Evolutionary conservation across 35 echinoderm and acorn worm species (phyloP), one percentile per base, ranked within the genome.

Genomic region (Stichopus chloronotus): DNA sequence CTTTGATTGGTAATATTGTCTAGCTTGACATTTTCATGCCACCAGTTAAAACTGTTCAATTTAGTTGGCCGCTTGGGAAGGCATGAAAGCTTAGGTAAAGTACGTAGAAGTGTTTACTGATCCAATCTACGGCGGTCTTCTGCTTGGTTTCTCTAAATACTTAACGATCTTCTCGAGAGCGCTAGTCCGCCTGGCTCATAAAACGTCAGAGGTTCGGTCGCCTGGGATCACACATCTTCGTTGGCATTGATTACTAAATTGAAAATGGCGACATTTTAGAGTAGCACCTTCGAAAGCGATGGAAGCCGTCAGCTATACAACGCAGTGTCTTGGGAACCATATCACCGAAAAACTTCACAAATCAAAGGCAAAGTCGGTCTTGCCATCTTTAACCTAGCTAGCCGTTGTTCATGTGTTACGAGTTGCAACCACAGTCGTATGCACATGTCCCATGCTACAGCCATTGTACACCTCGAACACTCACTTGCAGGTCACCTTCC

Each of bases 41-140:
- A 74, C 17, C 80, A 83, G 56, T 83, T 53, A 83, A 83, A 83
- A 83, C 52, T 85, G 82, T 85, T 55, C 52, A 5, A 85, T 85
- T 85, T 85, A 58, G 82, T 58, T 58, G 57, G 82, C 52, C 82
- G 82, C 82, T 85, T n/a, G 82, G 82, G 82, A 85, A 85, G 82
- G 57, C 22, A 58, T 58, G 82, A 85, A 85, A 85, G 82, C 82
- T 85, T 85, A 58, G 17, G 55, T 58, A 85, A 85, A 85, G 82
- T 85, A 23, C 82, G 57, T 10, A 57, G 82, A 23, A 85, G 53
- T 85, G 82, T 85, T 85, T 85, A 85, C 82, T 58, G 82, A 85
- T 85, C 56, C 82, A 85, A 85, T 85, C 55, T 85, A 58, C n/a
- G 82, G 55, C 57, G 54, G 58, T 58, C 57, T 85, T 85, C 53